Percentiles rank a stretch among this genome's conserved stretches.
These are phyloP conservation scores for Thunnus thynnus DNA, from an alignment of 2,113 vertebrate genomes.

Conservation along the genomic window DNA sequence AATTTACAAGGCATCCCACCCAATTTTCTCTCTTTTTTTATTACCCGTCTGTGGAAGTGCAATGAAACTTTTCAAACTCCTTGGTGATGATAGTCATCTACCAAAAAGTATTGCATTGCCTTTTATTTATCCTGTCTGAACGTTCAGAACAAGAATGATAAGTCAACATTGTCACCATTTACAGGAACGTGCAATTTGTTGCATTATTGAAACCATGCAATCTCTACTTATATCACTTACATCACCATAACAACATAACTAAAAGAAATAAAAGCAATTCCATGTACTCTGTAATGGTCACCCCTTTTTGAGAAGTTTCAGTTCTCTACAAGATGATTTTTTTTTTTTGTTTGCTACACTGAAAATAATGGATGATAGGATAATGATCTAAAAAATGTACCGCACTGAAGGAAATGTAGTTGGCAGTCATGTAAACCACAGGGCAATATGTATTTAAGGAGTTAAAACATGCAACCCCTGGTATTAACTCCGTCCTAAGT, in stretches of 20 bases:
- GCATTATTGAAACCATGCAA: not conserved
- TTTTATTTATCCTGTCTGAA: not conserved
- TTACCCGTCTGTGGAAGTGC: not conserved
- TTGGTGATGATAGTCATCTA: not conserved
- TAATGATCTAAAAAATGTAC: not conserved
- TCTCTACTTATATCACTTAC: no score
- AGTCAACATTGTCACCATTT: not conserved
- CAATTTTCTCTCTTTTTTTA: not conserved
- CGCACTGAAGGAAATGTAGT: not conserved
- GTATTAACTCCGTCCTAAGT: not conserved
- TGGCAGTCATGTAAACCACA: slow-evolving; percentile 1
- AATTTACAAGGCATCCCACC: not conserved
- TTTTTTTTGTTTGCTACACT: not conserved
- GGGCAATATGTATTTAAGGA: not conserved
- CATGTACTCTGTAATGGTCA: no score
- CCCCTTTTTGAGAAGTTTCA: not conserved
- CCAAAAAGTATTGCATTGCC: not conserved
- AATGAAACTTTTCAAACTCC: not conserved
- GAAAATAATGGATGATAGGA: slow-evolving; percentile 3
- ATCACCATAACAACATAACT: no score
- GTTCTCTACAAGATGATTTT: not conserved
- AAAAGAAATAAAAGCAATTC: no score
- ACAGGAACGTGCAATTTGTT: not conserved
- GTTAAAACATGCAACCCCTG: not conserved
- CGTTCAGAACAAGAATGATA: not conserved